phyloP scores from a whole-genome alignment of 2,797 vertebrate species.

The Fistularia tabacaria region DNA sequence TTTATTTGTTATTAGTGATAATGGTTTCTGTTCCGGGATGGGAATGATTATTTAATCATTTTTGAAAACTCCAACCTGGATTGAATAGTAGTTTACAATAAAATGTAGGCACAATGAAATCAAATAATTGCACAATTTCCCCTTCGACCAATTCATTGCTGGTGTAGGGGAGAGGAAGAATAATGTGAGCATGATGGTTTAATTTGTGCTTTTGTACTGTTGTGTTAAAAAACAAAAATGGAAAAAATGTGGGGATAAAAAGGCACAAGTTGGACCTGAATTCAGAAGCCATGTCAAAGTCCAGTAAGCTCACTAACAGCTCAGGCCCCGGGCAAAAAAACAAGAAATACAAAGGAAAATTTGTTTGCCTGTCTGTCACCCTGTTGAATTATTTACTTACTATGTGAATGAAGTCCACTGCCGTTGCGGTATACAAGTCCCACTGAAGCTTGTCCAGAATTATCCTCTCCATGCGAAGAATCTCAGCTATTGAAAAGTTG shows the following conservation, averaged over 20 bases:
- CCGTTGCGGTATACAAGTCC: conserved; percentile 83
- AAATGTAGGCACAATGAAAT: conserved; percentile 40
- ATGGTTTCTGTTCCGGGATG: conserved; percentile 1
- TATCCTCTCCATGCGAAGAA: conserved; percentile 86
- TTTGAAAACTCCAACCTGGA: too few relatives aligned
- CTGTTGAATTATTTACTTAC: conserved; percentile 72
- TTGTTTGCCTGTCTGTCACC: too few relatives aligned
- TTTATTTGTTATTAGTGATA: too few relatives aligned
- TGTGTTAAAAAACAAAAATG: conserved; percentile 17
- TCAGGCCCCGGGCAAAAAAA: background rate
- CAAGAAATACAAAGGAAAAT: background rate
- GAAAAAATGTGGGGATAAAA: background rate
- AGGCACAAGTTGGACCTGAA: conserved; percentile 6
- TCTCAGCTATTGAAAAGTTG: conserved; percentile 81
- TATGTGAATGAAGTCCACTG: conserved; percentile 84
- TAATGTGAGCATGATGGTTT: conserved; percentile 38
- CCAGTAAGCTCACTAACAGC: conserved; percentile 1
- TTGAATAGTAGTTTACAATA: conserved; percentile 7
- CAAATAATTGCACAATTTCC: conserved; percentile 56
- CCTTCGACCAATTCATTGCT: conserved; percentile 55
- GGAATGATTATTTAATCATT: conserved; percentile 1
- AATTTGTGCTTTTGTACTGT: conserved; percentile 53
- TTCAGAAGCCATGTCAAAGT: conserved; percentile 1
- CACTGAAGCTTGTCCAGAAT: conserved; percentile 85
- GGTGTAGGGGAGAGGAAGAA: background rate